phyloP scores from a whole-genome alignment of 2,797 vertebrate genomes.

The Taenioides sp. region DNA sequence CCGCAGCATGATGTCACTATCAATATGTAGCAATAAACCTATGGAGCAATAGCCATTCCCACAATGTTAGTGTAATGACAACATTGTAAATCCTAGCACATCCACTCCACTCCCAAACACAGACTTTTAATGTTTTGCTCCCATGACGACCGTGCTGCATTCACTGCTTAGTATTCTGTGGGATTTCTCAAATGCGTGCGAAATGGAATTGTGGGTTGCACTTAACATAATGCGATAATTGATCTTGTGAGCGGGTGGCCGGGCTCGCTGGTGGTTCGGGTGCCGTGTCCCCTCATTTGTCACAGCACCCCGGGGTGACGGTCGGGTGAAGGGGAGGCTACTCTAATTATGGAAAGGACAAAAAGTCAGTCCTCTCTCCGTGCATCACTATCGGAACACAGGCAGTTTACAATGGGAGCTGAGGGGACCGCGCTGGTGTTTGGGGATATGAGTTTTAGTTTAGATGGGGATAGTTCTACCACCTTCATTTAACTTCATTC shows the following conservation, averaged over 20 bases:
- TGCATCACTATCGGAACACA: neutral
- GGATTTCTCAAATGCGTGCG: neutral
- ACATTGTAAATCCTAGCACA: neutral
- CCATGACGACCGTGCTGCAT: neutral
- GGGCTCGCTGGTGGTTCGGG: neutral
- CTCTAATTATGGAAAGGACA: constrained; percentile 12
- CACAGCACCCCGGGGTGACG: neutral
- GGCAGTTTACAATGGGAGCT: neutral
- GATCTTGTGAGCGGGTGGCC: constrained; percentile 2
- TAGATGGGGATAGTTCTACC: too few relatives aligned
- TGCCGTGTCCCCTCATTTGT: neutral
- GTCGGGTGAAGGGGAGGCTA: neutral
- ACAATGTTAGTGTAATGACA: neutral
- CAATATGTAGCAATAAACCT: too few relatives aligned
- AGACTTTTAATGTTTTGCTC: neutral
- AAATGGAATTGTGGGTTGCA: constrained; percentile 5
- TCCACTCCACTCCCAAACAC: neutral
- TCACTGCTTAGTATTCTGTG: neutral
- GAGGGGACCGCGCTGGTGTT: too few relatives aligned
- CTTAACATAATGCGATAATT: constrained; percentile 14
- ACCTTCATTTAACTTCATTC: too few relatives aligned
- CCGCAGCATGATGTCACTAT: too few relatives aligned
- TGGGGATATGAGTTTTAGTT: neutral
- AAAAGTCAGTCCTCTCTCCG: neutral
- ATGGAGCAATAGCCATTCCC: neutral